Evolutionary conservation across 2,113 vertebrate species (phyloP).

Genomic region (Eublepharis macularius): DNA sequence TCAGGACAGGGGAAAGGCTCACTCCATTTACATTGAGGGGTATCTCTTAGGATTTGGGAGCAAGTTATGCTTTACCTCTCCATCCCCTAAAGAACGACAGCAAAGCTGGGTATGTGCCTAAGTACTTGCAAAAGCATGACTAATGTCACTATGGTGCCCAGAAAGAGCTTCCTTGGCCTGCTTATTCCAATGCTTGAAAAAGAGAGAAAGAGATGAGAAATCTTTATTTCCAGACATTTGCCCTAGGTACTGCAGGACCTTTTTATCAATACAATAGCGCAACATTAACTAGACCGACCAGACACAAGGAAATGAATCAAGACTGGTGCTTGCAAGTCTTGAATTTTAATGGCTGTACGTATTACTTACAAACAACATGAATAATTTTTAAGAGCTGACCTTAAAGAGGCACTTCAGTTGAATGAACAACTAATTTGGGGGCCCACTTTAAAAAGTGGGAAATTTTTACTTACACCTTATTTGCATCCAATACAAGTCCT

Average conservation of each 20-base stretch:
- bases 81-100: background rate
- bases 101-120: background rate
- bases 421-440: conserved; percentile 6
- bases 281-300: conserved; percentile 9
- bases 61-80: background rate
- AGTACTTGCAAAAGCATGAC: background rate
- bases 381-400: conserved; percentile 1
- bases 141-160: background rate
- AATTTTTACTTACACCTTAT: background rate
- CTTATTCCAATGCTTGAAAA: background rate
- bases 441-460: background rate
- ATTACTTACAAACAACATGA: conserved; percentile 21
- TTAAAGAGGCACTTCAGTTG: background rate
- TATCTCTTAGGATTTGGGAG: background rate
- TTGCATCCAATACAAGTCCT: background rate
- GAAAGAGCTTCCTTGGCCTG: background rate
- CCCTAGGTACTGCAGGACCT: background rate
- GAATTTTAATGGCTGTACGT: conserved; percentile 10
- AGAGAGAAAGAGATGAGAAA: background rate
- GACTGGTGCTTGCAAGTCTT: conserved; percentile 1
- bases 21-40: too few species aligned
- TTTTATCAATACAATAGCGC: conserved; percentile 11
- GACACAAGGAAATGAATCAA: conserved; percentile 29
- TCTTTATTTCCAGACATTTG: conserved; percentile 31
- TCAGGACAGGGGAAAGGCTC: too few species aligned